A percentile compares a stretch with the other conserved stretches of the same genome.
These are phyloP conservation scores for Sebastolobus alascanus DNA, from an alignment of 2,797 vertebrate genomes.

Conservation along the genomic window DNA sequence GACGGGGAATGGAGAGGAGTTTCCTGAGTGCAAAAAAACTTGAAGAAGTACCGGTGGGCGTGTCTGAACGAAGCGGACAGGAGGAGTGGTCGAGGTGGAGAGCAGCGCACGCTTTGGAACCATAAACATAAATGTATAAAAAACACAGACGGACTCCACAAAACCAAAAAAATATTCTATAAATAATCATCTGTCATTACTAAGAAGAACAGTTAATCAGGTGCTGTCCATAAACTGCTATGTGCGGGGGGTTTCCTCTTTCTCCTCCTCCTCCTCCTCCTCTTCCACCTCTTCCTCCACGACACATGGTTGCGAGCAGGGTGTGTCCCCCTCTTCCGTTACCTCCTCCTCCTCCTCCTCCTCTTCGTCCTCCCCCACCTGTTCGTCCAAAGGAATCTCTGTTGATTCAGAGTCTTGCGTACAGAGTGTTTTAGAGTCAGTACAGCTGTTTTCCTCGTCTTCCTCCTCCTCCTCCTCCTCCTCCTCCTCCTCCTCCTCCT, in stretches of 20 bases:
- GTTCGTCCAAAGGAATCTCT: constrained; percentile 96
- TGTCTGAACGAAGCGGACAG: constrained; percentile 83
- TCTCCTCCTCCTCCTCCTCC: constrained; percentile 75
- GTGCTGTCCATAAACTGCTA: constrained; percentile 86
- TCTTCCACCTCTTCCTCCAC: constrained; percentile 84
- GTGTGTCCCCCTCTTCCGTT: constrained; percentile 65
- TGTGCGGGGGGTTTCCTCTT: constrained; percentile 88
- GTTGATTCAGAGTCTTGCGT: constrained; percentile 99
- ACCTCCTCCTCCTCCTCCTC: constrained; percentile 82
- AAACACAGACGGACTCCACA: constrained; percentile 73
- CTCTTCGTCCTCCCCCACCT: constrained; percentile 91
- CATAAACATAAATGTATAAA: constrained; percentile 77
- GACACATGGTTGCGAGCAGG: constrained; percentile 84
- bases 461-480: constrained; percentile 86
- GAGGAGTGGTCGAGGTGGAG: constrained; percentile 82
- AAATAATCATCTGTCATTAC: constrained; percentile 87
- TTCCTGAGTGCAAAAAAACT: constrained; percentile 99
- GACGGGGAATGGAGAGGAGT: constrained; percentile 87
- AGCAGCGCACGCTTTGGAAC: constrained; percentile 91
- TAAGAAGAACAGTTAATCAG: constrained; percentile 84
- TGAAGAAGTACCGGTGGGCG: constrained; percentile 90
- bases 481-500: constrained; percentile 93
- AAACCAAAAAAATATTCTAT: constrained; percentile 82
- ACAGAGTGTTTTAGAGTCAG: constrained; percentile 99
- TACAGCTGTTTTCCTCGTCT: constrained; percentile 89